These are phyloP conservation scores for Nephrocerus scutellatus DNA, from an alignment of 2,888 invertebrate genomes.

Conservation along the genomic window DNA sequence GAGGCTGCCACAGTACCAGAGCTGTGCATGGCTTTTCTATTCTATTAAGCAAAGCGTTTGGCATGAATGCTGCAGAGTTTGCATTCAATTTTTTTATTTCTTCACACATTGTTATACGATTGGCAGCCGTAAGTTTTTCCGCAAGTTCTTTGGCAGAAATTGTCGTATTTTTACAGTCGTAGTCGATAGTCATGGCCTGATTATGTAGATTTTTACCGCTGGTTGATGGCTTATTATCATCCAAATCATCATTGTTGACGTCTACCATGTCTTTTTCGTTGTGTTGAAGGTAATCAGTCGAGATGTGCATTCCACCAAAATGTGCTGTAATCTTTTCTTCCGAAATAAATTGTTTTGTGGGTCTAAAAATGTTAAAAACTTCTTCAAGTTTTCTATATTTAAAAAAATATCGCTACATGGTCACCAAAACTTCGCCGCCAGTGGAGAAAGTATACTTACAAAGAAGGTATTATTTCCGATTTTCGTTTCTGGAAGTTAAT, in stretches of 20 bases:
- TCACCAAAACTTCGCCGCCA: not conserved
- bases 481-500: slow-evolving; percentile 39
- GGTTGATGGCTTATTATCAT: slow-evolving; percentile 33
- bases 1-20: slow-evolving; percentile 74
- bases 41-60: slow-evolving; percentile 58
- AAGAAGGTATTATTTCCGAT: slow-evolving; percentile 41
- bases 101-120: slow-evolving; percentile 59
- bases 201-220: slow-evolving; percentile 32
- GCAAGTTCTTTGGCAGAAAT: slow-evolving; percentile 43
- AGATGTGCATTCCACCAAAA: slow-evolving; percentile 67
- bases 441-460: slow-evolving; percentile 48
- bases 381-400: no score
- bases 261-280: no score
- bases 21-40: slow-evolving; percentile 70
- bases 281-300: no score
- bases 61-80: slow-evolving; percentile 57
- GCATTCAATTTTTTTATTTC: slow-evolving; percentile 56
- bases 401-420: no score
- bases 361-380: no score
- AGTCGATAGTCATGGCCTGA: slow-evolving; percentile 15
- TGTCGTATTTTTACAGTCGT: slow-evolving; percentile 19
- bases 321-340: slow-evolving; percentile 81
- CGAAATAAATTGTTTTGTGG: slow-evolving; percentile 68
- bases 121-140: slow-evolving; percentile 48
- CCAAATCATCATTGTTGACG: slow-evolving; percentile 21